Conservation (phyloP, 2,113 vertebrate genomes). For the Gorilla gorilla region DNA sequence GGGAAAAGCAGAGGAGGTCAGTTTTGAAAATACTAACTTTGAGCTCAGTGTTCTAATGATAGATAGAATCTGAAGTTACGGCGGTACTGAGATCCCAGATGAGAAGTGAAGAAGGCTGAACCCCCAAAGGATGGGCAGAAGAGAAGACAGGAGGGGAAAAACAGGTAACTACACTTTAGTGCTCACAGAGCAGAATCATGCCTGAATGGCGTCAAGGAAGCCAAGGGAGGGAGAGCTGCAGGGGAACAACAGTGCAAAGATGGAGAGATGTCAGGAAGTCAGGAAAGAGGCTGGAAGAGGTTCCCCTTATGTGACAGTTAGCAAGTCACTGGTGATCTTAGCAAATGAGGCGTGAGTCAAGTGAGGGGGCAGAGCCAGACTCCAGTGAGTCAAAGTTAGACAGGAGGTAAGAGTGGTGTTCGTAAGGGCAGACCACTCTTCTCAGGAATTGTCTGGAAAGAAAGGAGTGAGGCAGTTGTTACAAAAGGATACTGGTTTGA, state of each 20-base stretch:
- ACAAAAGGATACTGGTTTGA: neutral
- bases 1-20: neutral
- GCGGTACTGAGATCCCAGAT: accelerated
- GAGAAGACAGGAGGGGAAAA: neutral
- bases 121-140: neutral
- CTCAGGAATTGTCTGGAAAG: neutral
- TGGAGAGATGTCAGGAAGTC: neutral
- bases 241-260: neutral
- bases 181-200: neutral
- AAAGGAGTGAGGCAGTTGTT: neutral
- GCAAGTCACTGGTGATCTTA: neutral
- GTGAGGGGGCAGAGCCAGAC: neutral
- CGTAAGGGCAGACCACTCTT: neutral
- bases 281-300: neutral
- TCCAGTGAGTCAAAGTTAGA: neutral
- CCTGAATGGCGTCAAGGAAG: accelerated
- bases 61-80: neutral
- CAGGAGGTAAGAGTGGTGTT: neutral
- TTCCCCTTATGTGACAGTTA: accelerated
- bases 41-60: neutral
- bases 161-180: accelerated
- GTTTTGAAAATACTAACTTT: neutral
- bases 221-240: neutral
- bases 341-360: neutral
- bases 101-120: neutral